Evolutionary conservation across 2,888 invertebrate species (phyloP).

Genomic region (Rhagonycha lutea): DNA sequence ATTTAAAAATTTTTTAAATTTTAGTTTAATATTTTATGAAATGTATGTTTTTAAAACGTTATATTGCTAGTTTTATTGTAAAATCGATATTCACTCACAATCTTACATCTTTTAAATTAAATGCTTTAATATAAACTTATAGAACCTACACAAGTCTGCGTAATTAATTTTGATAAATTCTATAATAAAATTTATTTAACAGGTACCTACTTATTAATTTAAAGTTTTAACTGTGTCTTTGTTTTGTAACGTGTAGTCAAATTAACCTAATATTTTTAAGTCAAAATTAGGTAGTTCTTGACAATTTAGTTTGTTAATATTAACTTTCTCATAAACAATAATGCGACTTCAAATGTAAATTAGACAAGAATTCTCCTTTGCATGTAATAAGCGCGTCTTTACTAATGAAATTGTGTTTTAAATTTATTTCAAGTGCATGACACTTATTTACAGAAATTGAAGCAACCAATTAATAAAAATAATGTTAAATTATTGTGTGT

Average conservation of each 20-base stretch:
- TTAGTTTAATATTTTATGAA: neutral
- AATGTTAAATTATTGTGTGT: neutral
- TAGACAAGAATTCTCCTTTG: constrained; percentile 7
- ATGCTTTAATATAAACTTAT: neutral
- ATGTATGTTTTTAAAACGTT: neutral
- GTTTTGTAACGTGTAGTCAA: neutral
- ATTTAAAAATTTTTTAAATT: neutral
- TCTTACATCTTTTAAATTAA: neutral
- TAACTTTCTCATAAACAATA: constrained; percentile 13
- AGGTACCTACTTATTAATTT: neutral
- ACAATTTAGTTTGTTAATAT: constrained; percentile 10
- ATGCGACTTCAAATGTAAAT: constrained; percentile 9
- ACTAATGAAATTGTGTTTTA: constrained; percentile 8
- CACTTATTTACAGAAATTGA: neutral
- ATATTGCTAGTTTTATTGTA: neutral
- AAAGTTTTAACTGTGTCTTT: neutral
- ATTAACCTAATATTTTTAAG: neutral
- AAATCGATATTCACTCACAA: neutral
- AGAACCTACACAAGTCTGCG: neutral
- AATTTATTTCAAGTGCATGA: neutral
- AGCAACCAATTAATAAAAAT: neutral
- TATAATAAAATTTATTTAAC: neutral
- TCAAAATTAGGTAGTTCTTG: constrained; percentile 12
- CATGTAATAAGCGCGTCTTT: constrained; percentile 5
- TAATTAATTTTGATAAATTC: neutral